These are phyloP conservation scores for Erebia epiphron DNA, from an alignment of 2,888 invertebrate genomes.

Conservation along the genomic window DNA sequence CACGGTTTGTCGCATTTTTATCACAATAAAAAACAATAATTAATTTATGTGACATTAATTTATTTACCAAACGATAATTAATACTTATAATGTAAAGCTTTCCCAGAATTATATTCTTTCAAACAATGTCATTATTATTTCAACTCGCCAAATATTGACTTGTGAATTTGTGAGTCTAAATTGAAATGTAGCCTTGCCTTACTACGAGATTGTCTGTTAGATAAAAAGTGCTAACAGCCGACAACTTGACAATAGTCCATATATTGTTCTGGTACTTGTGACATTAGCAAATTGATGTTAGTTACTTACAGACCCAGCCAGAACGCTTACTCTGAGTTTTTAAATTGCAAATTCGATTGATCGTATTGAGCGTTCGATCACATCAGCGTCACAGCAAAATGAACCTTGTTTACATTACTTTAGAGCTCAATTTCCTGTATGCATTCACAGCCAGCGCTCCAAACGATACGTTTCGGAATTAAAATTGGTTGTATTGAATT, in stretches of 20 bases:
- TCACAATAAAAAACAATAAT: neutral
- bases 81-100: neutral
- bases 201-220: neutral
- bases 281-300: neutral
- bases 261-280: neutral
- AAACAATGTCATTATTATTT: neutral
- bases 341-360: too few relatives aligned
- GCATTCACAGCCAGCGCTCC: too few relatives aligned
- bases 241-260: neutral
- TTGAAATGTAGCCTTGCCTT: slow-evolving; percentile 2
- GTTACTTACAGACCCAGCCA: neutral
- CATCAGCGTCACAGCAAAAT: too few relatives aligned
- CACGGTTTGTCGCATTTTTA: neutral
- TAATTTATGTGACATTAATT: neutral
- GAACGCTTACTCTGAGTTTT: too few relatives aligned
- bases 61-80: neutral
- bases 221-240: slow-evolving; percentile 13
- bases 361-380: too few relatives aligned
- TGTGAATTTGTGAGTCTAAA: neutral
- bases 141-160: neutral
- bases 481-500: too few relatives aligned
- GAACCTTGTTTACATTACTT: too few relatives aligned
- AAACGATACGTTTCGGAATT: too few relatives aligned
- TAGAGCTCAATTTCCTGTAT: too few relatives aligned
- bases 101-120: neutral